These are phyloP conservation scores for Sebastes itinus DNA, from an alignment of 2,797 vertebrate genomes.

Conservation along the genomic window DNA sequence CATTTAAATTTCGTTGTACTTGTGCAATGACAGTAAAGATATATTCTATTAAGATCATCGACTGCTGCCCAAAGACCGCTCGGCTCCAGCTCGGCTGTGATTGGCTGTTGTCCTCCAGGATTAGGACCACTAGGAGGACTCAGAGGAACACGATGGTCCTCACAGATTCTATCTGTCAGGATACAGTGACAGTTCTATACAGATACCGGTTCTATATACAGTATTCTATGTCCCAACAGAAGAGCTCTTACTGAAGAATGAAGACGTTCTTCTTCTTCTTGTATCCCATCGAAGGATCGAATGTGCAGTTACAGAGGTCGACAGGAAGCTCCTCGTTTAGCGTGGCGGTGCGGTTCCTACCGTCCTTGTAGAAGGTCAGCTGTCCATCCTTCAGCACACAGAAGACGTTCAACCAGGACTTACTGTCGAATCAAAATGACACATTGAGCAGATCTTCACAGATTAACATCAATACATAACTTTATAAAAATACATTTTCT, in stretches of 20 bases:
- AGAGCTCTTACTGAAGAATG: constrained; percentile 86
- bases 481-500: not conserved
- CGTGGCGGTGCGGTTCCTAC: constrained; percentile 83
- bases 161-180: no score
- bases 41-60: no score
- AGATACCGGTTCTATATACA: no score
- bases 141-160: no score
- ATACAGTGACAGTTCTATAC: no score
- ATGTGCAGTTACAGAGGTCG: constrained; percentile 85
- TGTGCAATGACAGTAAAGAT: no score
- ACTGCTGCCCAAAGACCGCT: no score
- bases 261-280: constrained; percentile 97
- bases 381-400: constrained; percentile 89
- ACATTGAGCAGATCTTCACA: not conserved
- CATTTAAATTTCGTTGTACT: no score
- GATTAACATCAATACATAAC: not conserved
- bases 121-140: no score
- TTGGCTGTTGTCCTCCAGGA: no score
- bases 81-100: no score
- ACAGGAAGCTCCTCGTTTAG: constrained; percentile 91
- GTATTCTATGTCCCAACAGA: not conserved
- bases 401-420: constrained; percentile 93
- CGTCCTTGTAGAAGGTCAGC: constrained; percentile 92
- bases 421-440: constrained; percentile 63
- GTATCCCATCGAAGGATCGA: constrained; percentile 91